phyloP scores from a whole-genome alignment of 2,888 invertebrate species.

The Subacronicta megacephala region DNA sequence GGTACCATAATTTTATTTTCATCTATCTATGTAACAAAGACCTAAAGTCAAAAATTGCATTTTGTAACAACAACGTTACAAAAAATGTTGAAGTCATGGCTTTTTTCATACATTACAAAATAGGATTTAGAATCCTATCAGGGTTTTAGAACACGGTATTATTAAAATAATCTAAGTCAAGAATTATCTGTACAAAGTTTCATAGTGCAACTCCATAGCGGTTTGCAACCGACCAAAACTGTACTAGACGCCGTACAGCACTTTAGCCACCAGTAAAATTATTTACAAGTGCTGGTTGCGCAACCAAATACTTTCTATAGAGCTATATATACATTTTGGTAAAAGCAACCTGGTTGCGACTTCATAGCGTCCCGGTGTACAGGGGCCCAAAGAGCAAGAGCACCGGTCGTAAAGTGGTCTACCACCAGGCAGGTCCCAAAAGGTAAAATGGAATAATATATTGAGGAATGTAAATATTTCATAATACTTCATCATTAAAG shows the following conservation, averaged over 20 bases:
- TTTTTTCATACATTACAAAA: slow-evolving; percentile 24
- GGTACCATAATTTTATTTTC: slow-evolving; percentile 8
- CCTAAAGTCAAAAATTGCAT: slow-evolving; percentile 16
- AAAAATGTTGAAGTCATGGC: slow-evolving; percentile 36
- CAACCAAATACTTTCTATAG: too few species aligned
- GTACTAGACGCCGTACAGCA: too few species aligned
- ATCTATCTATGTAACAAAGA: slow-evolving; percentile 7
- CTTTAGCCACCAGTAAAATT: too few species aligned
- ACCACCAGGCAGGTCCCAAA: slow-evolving; percentile 28
- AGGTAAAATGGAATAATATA: slow-evolving; percentile 38
- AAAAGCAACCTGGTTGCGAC: too few species aligned
- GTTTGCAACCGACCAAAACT: too few species aligned
- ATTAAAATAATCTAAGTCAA: slow-evolving; percentile 13
- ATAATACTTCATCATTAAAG: slow-evolving; percentile 31
- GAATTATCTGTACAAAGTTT: slow-evolving; percentile 21
- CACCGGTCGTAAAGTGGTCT: not conserved
- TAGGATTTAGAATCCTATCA: slow-evolving; percentile 32
- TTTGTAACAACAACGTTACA: slow-evolving; percentile 8
- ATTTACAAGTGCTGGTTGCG: too few species aligned
- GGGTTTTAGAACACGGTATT: slow-evolving; percentile 23
- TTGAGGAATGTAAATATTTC: slow-evolving; percentile 45
- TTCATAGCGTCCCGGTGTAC: too few species aligned
- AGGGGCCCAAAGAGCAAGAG: too few species aligned
- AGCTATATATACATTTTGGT: too few species aligned
- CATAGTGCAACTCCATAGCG: not conserved